A percentile compares a stretch with the other conserved stretches of the same genome.
phyloP scores from a whole-genome alignment of 1,140 invertebrate species.

The Nasonia vitripennis region DNA sequence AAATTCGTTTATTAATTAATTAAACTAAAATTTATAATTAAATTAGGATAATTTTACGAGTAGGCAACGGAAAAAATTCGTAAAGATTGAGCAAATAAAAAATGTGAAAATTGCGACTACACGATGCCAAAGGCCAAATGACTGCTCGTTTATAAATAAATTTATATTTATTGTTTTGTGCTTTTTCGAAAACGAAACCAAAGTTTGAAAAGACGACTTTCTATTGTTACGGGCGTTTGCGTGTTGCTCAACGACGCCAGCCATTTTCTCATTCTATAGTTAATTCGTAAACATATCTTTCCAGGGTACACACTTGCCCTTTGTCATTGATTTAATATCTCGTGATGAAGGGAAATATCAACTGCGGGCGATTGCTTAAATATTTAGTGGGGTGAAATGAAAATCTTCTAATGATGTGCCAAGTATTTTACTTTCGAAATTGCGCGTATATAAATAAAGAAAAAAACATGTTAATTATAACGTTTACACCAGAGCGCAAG shows the following conservation, averaged over 20 bases:
- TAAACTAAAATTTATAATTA: constrained; percentile 48
- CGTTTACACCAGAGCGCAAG: constrained; percentile 38
- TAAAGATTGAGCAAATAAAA: constrained; percentile 49
- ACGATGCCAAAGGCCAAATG: constrained; percentile 65
- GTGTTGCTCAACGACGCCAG: constrained; percentile 38
- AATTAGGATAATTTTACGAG: constrained; percentile 51
- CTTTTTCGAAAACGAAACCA: constrained; percentile 60
- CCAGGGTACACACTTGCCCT: constrained; percentile 62
- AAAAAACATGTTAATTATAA: constrained; percentile 45
- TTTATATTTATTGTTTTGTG: constrained; percentile 55
- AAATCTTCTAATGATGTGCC: constrained; percentile 71
- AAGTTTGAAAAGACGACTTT: constrained; percentile 58
- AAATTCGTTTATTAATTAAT: constrained; percentile 48
- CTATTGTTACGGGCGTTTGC: constrained; percentile 44
- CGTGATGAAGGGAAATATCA: constrained; percentile 46
- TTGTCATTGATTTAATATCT: constrained; percentile 47
- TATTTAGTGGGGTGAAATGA: constrained; percentile 28
- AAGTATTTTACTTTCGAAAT: constrained; percentile 67
- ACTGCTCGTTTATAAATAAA: constrained; percentile 60
- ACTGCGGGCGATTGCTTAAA: constrained; percentile 44
- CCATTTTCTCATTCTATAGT: constrained; percentile 52
- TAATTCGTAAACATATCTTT: constrained; percentile 69
- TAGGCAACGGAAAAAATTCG: constrained; percentile 49
- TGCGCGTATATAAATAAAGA: constrained; percentile 52
- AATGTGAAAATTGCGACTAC: constrained; percentile 51